These are phyloP conservation scores for Petrocephalus zakoni DNA, from an alignment of 2,113 vertebrate species.

Conservation along the genomic window DNA sequence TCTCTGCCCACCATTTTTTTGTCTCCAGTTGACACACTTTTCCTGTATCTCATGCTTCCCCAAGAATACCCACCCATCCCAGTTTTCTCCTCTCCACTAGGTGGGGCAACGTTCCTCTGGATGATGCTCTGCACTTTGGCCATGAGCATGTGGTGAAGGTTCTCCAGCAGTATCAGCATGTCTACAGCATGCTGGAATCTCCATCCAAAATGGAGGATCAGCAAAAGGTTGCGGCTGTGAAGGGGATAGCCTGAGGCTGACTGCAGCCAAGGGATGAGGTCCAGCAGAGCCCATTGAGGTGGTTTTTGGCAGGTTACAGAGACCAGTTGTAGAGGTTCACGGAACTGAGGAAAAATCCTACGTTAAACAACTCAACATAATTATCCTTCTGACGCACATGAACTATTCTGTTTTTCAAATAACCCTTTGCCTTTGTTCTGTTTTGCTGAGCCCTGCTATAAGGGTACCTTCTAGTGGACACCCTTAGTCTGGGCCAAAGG, in stretches of 20 bases:
- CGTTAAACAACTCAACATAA: neutral
- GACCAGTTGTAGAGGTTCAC: neutral
- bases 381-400: neutral
- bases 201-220: conserved; percentile 34
- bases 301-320: neutral
- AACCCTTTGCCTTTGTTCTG: neutral
- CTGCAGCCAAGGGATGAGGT: neutral
- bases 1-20: neutral
- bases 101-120: conserved; percentile 75
- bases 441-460: neutral
- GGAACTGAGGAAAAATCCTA: neutral
- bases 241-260: conserved; percentile 61
- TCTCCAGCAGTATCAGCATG: conserved; percentile 68
- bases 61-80: neutral
- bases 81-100: conserved; percentile 41
- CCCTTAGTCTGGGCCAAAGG: neutral
- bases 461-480: neutral
- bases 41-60: neutral
- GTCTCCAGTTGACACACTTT: neutral
- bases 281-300: neutral
- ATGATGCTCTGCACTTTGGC: conserved; percentile 74
- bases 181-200: conserved; percentile 38
- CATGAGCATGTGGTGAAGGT: conserved; percentile 62
- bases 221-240: conserved; percentile 55
- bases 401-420: neutral